phyloP scores from a whole-genome alignment of 2,797 vertebrate species.

The Falco naumanni region DNA sequence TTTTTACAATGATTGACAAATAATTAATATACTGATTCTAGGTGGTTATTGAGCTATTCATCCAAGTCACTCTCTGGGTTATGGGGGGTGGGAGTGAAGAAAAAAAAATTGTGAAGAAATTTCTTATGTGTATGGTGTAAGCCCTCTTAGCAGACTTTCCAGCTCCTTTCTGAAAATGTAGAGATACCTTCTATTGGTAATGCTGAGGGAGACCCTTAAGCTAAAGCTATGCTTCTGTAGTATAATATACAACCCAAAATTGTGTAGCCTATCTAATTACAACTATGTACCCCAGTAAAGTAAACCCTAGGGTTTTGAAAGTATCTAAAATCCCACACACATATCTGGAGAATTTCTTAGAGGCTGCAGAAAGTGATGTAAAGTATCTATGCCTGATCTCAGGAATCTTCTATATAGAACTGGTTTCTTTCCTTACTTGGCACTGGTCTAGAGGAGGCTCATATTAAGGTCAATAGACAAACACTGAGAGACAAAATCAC shows the following conservation, averaged over 20 bases:
- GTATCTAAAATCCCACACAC: background rate
- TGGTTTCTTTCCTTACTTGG: background rate
- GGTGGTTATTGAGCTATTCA: background rate
- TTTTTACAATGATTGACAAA: background rate
- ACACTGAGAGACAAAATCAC: background rate
- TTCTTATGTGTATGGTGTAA: background rate
- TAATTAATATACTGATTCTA: background rate
- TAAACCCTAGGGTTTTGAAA: background rate
- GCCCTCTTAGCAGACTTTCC: background rate
- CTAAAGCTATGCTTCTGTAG: background rate
- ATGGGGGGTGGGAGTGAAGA: fast-evolving
- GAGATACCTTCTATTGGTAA: background rate
- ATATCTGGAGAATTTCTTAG: background rate
- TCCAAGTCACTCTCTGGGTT: background rate
- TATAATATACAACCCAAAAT: background rate
- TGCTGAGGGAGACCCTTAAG: background rate
- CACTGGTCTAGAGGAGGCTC: background rate
- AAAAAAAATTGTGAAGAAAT: background rate
- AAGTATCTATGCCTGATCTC: background rate
- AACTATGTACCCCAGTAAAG: background rate
- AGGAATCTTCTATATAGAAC: background rate
- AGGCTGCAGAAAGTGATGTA: background rate
- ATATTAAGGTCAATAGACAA: background rate
- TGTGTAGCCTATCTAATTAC: background rate
- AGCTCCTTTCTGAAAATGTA: background rate